Conservation (phyloP, 2,797 vertebrate species). For the Bucorvus abyssinicus region DNA sequence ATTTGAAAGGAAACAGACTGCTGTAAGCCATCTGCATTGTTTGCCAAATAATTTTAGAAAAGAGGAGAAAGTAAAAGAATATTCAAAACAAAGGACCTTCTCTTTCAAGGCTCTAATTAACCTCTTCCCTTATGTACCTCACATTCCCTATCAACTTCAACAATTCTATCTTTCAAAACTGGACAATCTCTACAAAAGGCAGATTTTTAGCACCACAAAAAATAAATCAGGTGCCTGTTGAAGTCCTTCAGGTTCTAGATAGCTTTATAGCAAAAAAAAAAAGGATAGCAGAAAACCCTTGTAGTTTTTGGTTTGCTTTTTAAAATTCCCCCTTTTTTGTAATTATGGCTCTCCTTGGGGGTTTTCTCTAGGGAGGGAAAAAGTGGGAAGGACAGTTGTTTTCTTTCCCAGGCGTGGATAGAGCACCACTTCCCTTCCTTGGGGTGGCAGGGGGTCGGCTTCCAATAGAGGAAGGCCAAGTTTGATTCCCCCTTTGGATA, state of each 20-base stretch:
- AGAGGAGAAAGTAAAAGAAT: neutral
- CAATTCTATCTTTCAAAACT: neutral
- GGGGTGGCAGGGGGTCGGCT: neutral
- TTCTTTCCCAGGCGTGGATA: constrained; percentile 3
- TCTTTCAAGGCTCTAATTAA: neutral
- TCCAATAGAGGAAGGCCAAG: neutral
- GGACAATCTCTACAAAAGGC: neutral
- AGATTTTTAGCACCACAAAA: neutral
- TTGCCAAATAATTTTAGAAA: neutral
- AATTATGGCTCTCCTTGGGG: neutral
- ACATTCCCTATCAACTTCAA: neutral
- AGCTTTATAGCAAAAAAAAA: neutral
- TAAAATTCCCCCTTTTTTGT: neutral
- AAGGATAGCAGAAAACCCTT: neutral
- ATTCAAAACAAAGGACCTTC: neutral
- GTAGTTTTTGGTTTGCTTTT: neutral
- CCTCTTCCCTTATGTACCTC: neutral
- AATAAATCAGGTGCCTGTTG: neutral
- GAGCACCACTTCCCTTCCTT: neutral
- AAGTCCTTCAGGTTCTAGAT: neutral
- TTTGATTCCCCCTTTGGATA: neutral
- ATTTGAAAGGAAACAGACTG: neutral
- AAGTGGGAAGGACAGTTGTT: neutral
- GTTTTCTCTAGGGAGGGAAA: neutral
- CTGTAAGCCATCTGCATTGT: neutral